Percentiles rank a stretch among this genome's conserved stretches.
Evolutionary conservation across 1,140 invertebrate species (phyloP).

Genomic region (Nixonia krombeini): DNA sequence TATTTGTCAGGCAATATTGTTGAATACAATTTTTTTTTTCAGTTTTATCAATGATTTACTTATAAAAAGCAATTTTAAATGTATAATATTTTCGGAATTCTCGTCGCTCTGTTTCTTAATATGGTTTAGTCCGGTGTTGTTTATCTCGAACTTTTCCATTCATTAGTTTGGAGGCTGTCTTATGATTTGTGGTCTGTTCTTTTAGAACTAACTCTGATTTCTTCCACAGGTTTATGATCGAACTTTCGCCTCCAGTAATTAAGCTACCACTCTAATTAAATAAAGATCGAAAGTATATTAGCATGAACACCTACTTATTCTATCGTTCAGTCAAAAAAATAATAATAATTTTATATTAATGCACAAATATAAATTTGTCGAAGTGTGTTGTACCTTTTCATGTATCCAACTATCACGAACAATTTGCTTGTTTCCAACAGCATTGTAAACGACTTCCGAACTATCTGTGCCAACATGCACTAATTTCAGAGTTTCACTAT

Average conservation of each 20-base stretch:
- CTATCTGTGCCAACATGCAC: constrained; percentile 71
- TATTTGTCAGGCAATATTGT: too few species aligned
- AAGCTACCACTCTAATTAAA: constrained; percentile 74
- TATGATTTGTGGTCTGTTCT: constrained; percentile 32
- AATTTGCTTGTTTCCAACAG: constrained; percentile 77
- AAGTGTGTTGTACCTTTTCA: constrained; percentile 67
- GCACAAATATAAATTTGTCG: not conserved
- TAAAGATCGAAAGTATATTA: too few species aligned
- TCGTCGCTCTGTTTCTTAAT: constrained; percentile 44
- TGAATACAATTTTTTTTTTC: too few species aligned
- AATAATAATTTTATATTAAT: too few species aligned
- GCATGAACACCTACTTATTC: too few species aligned
- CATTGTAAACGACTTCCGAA: constrained; percentile 72
- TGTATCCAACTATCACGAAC: constrained; percentile 78
- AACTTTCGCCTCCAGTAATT: constrained; percentile 78
- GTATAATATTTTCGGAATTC: not conserved
- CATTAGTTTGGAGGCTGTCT: constrained; percentile 54
- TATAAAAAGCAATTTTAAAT: not conserved
- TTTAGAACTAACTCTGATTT: constrained; percentile 37
- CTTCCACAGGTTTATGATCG: constrained; percentile 77
- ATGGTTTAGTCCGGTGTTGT: constrained; percentile 60
- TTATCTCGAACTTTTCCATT: constrained; percentile 59
- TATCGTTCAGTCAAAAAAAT: too few species aligned
- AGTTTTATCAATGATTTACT: too few species aligned
- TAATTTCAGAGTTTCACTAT: constrained; percentile 74